These are phyloP conservation scores for Numenius phaeopus DNA, from an alignment of 2,797 vertebrate species.

Conservation along the genomic window DNA sequence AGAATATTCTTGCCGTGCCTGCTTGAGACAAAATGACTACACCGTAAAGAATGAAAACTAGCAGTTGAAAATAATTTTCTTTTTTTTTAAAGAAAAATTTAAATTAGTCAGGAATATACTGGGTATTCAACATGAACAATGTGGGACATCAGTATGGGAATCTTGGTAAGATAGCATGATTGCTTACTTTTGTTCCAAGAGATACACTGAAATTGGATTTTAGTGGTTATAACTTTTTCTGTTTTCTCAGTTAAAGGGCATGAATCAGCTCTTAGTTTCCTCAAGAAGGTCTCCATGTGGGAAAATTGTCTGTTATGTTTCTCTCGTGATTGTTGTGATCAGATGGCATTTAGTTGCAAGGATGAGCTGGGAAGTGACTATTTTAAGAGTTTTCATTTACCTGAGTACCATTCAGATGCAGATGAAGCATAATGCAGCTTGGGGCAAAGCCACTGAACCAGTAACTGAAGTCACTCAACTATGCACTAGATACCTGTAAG, in stretches of 20 bases:
- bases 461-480: background rate
- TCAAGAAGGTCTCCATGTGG: background rate
- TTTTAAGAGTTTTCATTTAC: background rate
- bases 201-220: background rate
- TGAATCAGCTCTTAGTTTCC: constrained; percentile 6
- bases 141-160: background rate
- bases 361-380: background rate
- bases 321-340: background rate
- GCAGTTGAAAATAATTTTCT: background rate
- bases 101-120: background rate
- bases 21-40: background rate
- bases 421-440: background rate
- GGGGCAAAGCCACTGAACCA: background rate
- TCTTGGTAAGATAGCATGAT: background rate
- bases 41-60: background rate
- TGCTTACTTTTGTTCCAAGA: background rate
- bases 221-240: background rate
- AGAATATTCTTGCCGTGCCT: background rate
- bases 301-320: background rate
- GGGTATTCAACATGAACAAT: background rate
- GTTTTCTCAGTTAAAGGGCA: background rate
- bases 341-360: background rate
- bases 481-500: background rate
- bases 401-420: background rate
- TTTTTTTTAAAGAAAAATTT: background rate